Percentiles rank a stretch among this genome's conserved stretches.
phyloP scores from a whole-genome alignment of 37 sponge, comb jelly and placozoan genomes.

The Cladorhizidae sp. region DNA sequence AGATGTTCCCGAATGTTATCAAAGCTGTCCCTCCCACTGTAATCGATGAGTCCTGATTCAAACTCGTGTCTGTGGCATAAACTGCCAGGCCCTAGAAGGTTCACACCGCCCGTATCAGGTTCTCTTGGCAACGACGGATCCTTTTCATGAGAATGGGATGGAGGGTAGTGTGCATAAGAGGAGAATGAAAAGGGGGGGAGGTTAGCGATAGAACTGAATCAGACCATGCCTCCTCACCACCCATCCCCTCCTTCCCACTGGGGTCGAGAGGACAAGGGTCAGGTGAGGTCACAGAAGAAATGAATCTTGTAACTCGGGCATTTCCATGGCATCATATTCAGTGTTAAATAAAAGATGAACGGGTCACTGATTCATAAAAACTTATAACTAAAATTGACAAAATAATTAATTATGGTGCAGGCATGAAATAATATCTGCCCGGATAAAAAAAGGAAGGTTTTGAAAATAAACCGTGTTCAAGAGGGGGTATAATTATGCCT shows the following conservation, averaged over 20 bases:
- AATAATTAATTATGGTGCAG: too few species aligned
- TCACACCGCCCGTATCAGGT: neutral
- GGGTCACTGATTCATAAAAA: too few species aligned
- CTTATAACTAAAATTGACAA: too few species aligned
- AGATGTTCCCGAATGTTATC: slow-evolving; percentile 19
- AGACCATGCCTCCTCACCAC: slow-evolving; percentile 1
- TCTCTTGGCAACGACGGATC: neutral
- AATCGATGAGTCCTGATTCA: slow-evolving; percentile 39
- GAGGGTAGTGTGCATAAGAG: neutral
- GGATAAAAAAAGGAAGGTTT: too few species aligned
- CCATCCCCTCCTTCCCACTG: neutral
- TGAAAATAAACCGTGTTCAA: too few species aligned
- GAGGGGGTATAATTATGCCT: too few species aligned
- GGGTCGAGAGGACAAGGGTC: neutral
- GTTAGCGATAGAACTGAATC: slow-evolving; percentile 48
- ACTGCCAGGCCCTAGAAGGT: neutral
- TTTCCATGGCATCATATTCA: slow-evolving; percentile 31
- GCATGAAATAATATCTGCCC: too few species aligned
- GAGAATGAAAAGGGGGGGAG: neutral
- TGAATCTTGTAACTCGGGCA: neutral
- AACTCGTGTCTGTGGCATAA: neutral
- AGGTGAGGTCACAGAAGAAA: slow-evolving; percentile 15
- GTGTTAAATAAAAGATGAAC: slow-evolving; percentile 21
- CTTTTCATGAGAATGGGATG: slow-evolving; percentile 3
- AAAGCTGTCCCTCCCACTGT: slow-evolving; percentile 39